Conservation (phyloP, 2,888 invertebrate species). For the Macrophya annulata region DNA sequence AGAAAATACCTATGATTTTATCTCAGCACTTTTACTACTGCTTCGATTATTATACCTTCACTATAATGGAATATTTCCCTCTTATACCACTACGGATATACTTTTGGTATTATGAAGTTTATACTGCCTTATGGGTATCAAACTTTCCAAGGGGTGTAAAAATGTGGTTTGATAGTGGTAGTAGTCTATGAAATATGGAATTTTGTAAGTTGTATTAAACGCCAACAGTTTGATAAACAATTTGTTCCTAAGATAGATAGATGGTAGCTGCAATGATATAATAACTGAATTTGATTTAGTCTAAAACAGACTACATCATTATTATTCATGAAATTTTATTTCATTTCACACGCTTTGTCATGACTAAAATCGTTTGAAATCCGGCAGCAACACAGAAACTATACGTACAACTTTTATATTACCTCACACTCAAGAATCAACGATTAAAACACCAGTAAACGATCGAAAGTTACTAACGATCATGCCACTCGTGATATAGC, state of each 20-base stretch:
- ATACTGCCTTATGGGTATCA: constrained; percentile 9
- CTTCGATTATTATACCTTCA: constrained; percentile 20
- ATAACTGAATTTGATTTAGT: background rate
- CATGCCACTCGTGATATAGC: background rate
- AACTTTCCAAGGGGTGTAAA: background rate
- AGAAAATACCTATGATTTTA: background rate
- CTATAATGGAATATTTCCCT: background rate
- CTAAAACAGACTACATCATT: background rate
- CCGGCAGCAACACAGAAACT: no score
- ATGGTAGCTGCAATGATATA: background rate
- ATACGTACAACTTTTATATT: no score
- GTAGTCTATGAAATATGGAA: background rate
- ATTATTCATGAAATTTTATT: background rate
- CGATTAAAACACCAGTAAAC: background rate
- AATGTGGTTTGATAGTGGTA: background rate
- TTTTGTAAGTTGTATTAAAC: background rate
- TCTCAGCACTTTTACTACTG: constrained; percentile 3
- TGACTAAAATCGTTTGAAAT: background rate
- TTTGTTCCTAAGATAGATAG: background rate
- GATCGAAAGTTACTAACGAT: background rate
- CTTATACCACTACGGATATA: background rate
- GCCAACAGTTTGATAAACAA: background rate
- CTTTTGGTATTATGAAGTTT: constrained; percentile 39
- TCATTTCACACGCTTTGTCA: background rate
- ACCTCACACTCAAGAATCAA: background rate